Evolutionary conservation across 2,797 vertebrate genomes (phyloP).

Genomic region (Dipus sagitta): DNA sequence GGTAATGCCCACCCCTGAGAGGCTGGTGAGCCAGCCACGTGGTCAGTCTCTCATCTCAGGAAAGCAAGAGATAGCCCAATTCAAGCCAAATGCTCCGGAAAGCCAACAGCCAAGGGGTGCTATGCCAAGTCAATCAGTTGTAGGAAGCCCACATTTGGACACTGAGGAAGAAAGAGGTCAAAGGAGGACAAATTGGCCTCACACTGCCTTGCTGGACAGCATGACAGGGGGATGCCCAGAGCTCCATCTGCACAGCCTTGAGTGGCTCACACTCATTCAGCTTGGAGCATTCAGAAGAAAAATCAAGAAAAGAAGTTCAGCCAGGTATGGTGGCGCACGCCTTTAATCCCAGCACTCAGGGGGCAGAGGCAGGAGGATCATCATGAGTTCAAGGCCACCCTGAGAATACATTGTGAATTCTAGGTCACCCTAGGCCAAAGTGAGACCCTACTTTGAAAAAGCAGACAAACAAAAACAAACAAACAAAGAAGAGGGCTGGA

Average conservation of each 20-base stretch:
- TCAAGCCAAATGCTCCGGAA: background rate
- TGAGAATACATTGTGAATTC: no score
- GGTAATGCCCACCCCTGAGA: background rate
- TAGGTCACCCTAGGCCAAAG: no score
- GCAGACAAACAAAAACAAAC: background rate
- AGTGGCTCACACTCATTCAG: slow-evolving; percentile 14
- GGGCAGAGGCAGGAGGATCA: no score
- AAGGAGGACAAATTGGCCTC: background rate
- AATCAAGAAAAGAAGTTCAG: background rate
- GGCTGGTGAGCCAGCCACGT: background rate
- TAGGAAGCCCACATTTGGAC: background rate
- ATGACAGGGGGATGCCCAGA: background rate
- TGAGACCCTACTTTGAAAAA: no score
- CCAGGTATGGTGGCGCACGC: no score
- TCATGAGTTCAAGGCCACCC: no score
- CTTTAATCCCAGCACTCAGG: no score
- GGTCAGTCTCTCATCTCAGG: background rate
- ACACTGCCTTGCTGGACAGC: background rate
- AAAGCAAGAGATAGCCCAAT: background rate
- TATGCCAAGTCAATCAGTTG: slow-evolving; percentile 19
- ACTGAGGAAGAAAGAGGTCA: background rate
- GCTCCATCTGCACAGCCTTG: background rate
- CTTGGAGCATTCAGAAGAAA: background rate
- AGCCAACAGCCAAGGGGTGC: background rate
- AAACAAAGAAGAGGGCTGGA: no score